Conservation (phyloP, 2,797 vertebrate genomes). For the Hephaestus fuliginosus region DNA sequence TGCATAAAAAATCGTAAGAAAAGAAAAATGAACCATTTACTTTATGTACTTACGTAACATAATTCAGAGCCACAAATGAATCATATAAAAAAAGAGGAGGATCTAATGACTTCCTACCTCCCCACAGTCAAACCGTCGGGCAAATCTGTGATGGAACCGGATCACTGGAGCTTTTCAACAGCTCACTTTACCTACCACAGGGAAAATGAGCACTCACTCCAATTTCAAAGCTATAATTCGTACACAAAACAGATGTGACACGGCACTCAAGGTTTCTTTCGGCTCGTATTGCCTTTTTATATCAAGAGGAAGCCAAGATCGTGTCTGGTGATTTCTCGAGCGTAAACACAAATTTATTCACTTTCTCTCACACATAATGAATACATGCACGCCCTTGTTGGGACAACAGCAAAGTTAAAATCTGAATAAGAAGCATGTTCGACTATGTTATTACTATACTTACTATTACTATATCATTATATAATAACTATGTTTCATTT, state of each 20-base stretch:
- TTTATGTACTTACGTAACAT: conserved; percentile 33
- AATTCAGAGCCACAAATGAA: conserved; percentile 37
- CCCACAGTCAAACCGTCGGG: conserved; percentile 35
- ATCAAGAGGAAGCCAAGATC: conserved; percentile 58
- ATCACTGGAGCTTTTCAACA: conserved; percentile 67
- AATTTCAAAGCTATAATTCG: conserved; percentile 83
- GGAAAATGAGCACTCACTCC: conserved; percentile 76
- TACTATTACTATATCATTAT: conserved; percentile 28
- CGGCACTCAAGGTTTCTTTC: conserved; percentile 70
- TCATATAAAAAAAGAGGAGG: conserved; percentile 38
- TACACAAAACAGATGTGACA: conserved; percentile 85
- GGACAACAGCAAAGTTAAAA: conserved; percentile 51
- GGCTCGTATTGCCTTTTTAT: conserved; percentile 55
- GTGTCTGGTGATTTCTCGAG: conserved; percentile 65
- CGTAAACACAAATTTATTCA: conserved; percentile 75
- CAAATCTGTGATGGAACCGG: conserved; percentile 41
- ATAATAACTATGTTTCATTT: conserved; percentile 43
- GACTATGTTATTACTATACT: conserved; percentile 23
- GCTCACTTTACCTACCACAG: conserved; percentile 84
- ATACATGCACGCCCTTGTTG: conserved; percentile 64
- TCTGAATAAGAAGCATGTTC: conserved; percentile 30
- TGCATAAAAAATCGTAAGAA: conserved; percentile 4
- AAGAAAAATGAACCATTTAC: conserved; percentile 18
- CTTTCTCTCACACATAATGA: conserved; percentile 68
- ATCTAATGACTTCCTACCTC: conserved; percentile 48